Conservation (phyloP, 1,140 invertebrate species). For the Eufriesea mexicana region DNA sequence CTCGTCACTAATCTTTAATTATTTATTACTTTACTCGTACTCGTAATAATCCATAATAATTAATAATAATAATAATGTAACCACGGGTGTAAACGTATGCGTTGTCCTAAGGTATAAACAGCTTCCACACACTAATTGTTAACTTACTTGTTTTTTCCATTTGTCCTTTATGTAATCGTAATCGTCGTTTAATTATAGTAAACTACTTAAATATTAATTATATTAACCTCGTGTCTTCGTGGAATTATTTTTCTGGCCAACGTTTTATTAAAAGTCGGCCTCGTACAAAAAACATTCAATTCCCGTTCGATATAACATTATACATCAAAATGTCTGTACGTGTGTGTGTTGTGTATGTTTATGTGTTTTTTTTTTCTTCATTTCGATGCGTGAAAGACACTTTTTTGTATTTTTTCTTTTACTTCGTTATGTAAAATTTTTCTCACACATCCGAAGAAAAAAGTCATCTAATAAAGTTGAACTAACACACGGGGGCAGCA, state of each 20-base stretch:
- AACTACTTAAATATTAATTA: conserved; percentile 77
- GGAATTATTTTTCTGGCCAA: conserved; percentile 63
- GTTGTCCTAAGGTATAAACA: conserved; percentile 78
- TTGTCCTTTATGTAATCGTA: conserved; percentile 68
- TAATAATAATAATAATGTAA: conserved; percentile 72
- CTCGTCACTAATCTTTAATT: conserved; percentile 59
- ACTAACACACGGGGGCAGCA: conserved; percentile 58
- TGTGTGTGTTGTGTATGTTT: not conserved
- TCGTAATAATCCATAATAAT: conserved; percentile 70
- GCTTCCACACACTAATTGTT: conserved; percentile 73
- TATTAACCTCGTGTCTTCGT: conserved; percentile 63
- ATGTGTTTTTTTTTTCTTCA: not conserved
- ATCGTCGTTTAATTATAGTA: conserved; percentile 75
- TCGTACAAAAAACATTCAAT: conserved; percentile 75
- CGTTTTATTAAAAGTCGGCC: conserved; percentile 37
- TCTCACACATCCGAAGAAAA: conserved; percentile 58
- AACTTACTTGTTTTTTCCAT: conserved; percentile 45
- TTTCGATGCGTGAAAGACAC: conserved; percentile 78
- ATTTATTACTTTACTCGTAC: conserved; percentile 57
- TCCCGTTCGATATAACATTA: conserved; percentile 74
- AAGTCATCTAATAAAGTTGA: conserved; percentile 48
- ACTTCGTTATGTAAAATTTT: conserved; percentile 66
- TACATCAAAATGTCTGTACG: conserved; percentile 74
- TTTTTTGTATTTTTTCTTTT: conserved; percentile 65
- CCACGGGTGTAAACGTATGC: conserved; percentile 76